phyloP scores from a whole-genome alignment of 2,113 vertebrate genomes.

The Sminthopsis crassicaudata region DNA sequence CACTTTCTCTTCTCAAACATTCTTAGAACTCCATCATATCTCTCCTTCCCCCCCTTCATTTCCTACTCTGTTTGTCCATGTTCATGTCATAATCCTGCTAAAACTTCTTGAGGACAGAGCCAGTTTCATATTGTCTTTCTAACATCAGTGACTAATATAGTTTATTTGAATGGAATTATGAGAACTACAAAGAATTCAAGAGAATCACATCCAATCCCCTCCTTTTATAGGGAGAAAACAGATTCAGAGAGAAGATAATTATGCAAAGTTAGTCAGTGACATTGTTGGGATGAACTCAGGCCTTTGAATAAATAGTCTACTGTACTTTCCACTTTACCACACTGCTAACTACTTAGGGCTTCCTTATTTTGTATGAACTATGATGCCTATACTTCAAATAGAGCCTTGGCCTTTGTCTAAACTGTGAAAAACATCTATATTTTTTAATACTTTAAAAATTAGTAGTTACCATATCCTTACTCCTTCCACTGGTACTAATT shows the following conservation, averaged over 20 bases:
- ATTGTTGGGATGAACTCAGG: neutral
- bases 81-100: neutral
- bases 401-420: neutral
- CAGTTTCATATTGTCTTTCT: neutral
- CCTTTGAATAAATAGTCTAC: neutral
- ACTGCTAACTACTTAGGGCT: neutral
- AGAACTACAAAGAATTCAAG: neutral
- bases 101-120: neutral
- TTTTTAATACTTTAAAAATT: neutral
- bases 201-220: neutral
- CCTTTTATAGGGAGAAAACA: neutral
- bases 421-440: neutral
- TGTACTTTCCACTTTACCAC: neutral
- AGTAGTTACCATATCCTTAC: neutral
- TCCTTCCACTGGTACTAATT: neutral
- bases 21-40: neutral
- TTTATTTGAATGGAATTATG: neutral
- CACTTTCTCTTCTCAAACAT: neutral
- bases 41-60: neutral
- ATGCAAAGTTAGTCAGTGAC: neutral
- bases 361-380: neutral
- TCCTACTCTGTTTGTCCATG: neutral
- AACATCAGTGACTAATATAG: neutral
- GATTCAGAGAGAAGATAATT: neutral
- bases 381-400: neutral